phyloP scores from a whole-genome alignment of 2,113 vertebrate species.

The Leptobrachium ailaonicum region DNA sequence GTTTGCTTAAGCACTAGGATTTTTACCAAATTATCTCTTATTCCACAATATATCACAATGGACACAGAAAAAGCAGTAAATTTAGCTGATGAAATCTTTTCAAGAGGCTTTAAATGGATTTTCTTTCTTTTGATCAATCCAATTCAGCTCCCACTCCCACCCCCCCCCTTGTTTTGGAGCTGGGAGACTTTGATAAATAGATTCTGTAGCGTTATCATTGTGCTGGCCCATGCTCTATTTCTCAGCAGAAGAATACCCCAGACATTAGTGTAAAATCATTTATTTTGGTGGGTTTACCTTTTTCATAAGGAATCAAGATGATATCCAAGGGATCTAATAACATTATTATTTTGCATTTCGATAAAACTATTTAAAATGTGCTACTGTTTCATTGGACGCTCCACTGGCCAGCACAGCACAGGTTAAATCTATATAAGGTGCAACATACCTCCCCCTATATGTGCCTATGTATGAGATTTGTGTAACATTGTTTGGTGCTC shows the following conservation, averaged over 20 bases:
- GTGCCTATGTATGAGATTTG: too few relatives aligned
- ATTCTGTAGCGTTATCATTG: conserved; percentile 20
- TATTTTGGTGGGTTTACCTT: not conserved
- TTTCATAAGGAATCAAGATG: too few relatives aligned
- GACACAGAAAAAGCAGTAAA: conserved; percentile 11
- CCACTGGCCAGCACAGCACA: too few relatives aligned
- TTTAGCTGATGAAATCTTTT: conserved; percentile 26
- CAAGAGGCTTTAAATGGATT: conserved; percentile 14
- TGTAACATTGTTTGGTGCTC: too few relatives aligned
- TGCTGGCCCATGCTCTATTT: conserved; percentile 6
- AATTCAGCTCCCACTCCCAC: conserved; percentile 13
- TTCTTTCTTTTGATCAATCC: conserved; percentile 18
- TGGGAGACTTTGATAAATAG: conserved; percentile 25
- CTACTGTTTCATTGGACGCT: too few relatives aligned
- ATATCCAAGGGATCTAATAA: too few relatives aligned
- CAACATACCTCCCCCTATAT: too few relatives aligned
- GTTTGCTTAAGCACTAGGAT: too few relatives aligned
- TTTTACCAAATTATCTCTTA: not conserved
- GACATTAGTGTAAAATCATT: not conserved
- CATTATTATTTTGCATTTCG: too few relatives aligned
- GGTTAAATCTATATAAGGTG: too few relatives aligned
- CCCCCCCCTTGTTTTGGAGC: conserved; percentile 10
- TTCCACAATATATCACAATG: not conserved
- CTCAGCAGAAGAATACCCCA: conserved; percentile 6
- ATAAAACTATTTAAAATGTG: too few relatives aligned